These are phyloP conservation scores for Papilio demoleus DNA, from an alignment of 2,888 invertebrate genomes.

Conservation along the genomic window DNA sequence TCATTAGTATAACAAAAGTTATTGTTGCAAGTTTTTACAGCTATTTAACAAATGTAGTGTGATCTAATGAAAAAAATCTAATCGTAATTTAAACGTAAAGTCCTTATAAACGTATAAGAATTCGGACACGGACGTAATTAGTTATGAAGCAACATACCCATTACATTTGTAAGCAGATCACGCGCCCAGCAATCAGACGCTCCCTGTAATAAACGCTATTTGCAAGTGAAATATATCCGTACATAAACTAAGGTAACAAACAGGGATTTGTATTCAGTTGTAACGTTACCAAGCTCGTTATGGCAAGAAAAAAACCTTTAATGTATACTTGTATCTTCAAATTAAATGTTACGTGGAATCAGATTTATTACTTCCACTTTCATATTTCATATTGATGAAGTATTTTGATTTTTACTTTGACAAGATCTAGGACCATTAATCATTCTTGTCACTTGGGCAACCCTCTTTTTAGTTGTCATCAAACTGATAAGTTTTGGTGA, in stretches of 20 bases:
- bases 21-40: background rate
- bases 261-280: conserved; percentile 34
- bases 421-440: background rate
- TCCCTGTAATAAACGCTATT: conserved; percentile 52
- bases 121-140: background rate
- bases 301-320: no score
- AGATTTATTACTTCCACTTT: no score
- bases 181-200: conserved; percentile 62
- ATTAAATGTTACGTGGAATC: no score
- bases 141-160: background rate
- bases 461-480: no score
- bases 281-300: no score
- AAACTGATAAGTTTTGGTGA: no score
- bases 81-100: background rate
- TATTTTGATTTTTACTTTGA: no score
- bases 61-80: no score
- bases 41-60: background rate
- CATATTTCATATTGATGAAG: no score
- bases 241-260: conserved; percentile 35
- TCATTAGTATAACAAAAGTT: conserved; percentile 15
- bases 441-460: no score
- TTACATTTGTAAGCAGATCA: conserved; percentile 62
- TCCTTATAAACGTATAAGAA: background rate
- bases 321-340: background rate
- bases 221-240: conserved; percentile 51